These are phyloP conservation scores for Teleogryllus occipitalis DNA, from an alignment of 1,140 invertebrate species.

Conservation along the genomic window DNA sequence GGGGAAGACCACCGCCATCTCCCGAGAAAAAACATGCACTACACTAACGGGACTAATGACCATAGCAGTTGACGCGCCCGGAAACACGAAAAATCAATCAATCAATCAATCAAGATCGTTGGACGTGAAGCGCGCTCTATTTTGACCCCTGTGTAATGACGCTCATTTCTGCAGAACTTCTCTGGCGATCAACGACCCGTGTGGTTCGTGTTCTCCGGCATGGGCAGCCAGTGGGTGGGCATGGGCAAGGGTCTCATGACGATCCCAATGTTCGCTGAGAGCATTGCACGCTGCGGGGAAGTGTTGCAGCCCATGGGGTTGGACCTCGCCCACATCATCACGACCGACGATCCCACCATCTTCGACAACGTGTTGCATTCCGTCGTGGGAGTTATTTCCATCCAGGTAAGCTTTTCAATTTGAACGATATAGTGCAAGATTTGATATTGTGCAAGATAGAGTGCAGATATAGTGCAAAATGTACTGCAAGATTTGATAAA, in stretches of 20 bases:
- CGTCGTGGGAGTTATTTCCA: slow-evolving; percentile 50
- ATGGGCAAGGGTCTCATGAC: slow-evolving; percentile 45
- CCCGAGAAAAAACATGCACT: too few species aligned
- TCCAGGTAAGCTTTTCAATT: slow-evolving; percentile 39
- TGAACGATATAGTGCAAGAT: not conserved
- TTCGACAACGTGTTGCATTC: slow-evolving; percentile 45
- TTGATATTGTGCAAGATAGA: not conserved
- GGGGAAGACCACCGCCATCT: too few species aligned
- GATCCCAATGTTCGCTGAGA: slow-evolving; percentile 42
- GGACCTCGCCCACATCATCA: slow-evolving; percentile 45
- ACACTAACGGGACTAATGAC: too few species aligned
- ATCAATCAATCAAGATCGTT: too few species aligned
- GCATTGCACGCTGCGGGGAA: slow-evolving; percentile 37
- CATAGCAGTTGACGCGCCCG: too few species aligned
- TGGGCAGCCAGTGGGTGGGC: slow-evolving; percentile 55
- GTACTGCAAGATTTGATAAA: too few species aligned
- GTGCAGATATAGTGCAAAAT: too few species aligned
- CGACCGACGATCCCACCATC: slow-evolving; percentile 38
- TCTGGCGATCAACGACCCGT: slow-evolving; percentile 45
- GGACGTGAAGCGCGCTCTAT: too few species aligned
- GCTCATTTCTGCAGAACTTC: slow-evolving; percentile 28
- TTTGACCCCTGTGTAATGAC: too few species aligned
- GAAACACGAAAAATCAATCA: too few species aligned
- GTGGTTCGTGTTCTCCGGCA: slow-evolving; percentile 56
- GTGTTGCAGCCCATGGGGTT: slow-evolving; percentile 34